Percentiles rank a stretch among this genome's conserved stretches.
Evolutionary conservation across 2,888 invertebrate genomes (phyloP).

Genomic region (Heliconius cydno): DNA sequence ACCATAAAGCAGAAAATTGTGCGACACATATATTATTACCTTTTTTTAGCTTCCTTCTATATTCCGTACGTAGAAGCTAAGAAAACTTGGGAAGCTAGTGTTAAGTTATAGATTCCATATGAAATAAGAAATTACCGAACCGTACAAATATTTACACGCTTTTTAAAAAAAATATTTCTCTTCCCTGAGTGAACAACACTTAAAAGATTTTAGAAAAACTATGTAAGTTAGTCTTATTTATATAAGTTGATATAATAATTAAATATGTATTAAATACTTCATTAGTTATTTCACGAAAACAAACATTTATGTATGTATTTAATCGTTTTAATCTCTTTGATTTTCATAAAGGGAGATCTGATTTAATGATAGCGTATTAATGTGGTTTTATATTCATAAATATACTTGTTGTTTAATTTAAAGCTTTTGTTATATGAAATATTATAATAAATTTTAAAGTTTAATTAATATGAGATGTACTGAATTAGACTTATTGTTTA

Average conservation of each 20-base stretch:
- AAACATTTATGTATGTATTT: background rate
- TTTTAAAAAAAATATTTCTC: no score
- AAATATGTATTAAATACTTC: background rate
- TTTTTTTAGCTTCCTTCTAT: background rate
- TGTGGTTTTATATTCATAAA: slow-evolving; percentile 16
- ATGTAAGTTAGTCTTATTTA: no score
- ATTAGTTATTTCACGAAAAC: background rate
- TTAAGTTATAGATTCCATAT: background rate
- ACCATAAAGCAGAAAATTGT: no score
- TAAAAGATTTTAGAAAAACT: no score
- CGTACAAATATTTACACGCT: no score
- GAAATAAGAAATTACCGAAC: no score
- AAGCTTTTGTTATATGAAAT: background rate
- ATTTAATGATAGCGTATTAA: slow-evolving; percentile 12
- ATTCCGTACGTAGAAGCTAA: background rate
- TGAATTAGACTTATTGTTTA: no score
- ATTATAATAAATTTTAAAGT: background rate
- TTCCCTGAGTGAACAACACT: no score
- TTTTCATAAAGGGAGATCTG: slow-evolving; percentile 15
- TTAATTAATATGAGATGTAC: background rate
- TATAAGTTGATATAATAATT: no score
- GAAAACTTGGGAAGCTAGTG: background rate
- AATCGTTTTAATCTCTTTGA: slow-evolving; percentile 26
- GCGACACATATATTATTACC: no score
- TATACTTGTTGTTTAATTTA: slow-evolving; percentile 10